Percentiles rank a stretch among this genome's conserved stretches.
phyloP scores from a whole-genome alignment of 2,797 vertebrate genomes.

The Chaetodon trifasciatus region DNA sequence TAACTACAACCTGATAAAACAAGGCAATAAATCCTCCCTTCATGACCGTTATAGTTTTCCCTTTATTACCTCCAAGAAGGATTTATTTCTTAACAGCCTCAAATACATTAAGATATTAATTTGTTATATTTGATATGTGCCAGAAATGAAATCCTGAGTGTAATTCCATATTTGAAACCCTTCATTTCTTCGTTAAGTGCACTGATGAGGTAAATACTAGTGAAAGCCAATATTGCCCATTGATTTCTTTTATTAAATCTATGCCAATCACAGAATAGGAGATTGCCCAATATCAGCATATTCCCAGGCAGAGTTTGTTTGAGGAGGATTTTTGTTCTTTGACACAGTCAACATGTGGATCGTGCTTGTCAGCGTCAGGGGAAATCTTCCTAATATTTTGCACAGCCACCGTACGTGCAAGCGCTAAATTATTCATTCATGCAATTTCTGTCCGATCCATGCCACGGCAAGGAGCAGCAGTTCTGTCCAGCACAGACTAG shows the following conservation, averaged over 20 bases:
- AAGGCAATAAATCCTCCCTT: background rate
- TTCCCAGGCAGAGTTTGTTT: background rate
- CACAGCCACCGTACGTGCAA: background rate
- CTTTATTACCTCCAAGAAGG: background rate
- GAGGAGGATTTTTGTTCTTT: background rate
- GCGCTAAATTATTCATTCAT: background rate
- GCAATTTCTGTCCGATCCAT: conserved; percentile 17
- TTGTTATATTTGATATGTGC: background rate
- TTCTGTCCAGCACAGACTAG: conserved; percentile 64
- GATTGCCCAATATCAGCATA: background rate
- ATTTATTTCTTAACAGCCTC: background rate
- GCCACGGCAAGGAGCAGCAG: conserved; percentile 30
- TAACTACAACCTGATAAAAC: background rate
- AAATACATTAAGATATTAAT: too few species aligned
- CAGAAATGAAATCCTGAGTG: background rate
- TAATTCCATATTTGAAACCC: background rate
- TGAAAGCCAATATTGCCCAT: background rate
- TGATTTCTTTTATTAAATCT: background rate
- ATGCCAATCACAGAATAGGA: background rate
- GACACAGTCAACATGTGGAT: background rate
- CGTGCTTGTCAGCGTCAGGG: background rate
- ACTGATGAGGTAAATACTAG: background rate
- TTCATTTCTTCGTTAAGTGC: background rate
- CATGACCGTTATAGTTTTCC: background rate
- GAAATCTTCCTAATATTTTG: background rate